Evolutionary conservation across 2,113 vertebrate genomes (phyloP).

Genomic region (Misgurnus mizolepis): DNA sequence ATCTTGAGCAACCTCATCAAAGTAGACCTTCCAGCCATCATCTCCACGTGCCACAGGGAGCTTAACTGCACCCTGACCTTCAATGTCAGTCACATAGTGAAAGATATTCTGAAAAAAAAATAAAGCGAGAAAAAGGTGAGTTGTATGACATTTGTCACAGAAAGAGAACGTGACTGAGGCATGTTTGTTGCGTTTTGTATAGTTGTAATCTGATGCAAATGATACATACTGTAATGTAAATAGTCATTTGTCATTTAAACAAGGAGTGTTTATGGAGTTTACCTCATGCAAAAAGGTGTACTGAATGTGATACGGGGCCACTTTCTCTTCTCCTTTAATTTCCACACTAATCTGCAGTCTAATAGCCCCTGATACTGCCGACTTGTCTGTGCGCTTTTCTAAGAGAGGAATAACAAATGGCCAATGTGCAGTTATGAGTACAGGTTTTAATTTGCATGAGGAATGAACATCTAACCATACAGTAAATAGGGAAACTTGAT

Average conservation of each 20-base stretch:
- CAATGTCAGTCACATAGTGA: constrained; percentile 87
- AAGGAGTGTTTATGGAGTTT: constrained; percentile 11
- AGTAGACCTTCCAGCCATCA: constrained; percentile 97
- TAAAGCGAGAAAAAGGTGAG: neutral
- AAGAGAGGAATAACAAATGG: constrained; percentile 45
- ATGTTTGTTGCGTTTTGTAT: too few relatives aligned
- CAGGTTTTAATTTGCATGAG: neutral
- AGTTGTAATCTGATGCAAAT: too few relatives aligned
- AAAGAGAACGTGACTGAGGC: too few relatives aligned
- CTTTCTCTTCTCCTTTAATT: constrained; percentile 97
- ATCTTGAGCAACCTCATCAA: constrained; percentile 92
- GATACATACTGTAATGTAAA: too few relatives aligned
- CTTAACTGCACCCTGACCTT: constrained; percentile 84
- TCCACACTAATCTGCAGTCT: constrained; percentile 93
- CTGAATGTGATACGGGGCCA: constrained; percentile 91
- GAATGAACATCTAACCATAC: too few relatives aligned
- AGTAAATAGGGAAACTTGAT: neutral
- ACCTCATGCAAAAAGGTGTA: constrained; percentile 97
- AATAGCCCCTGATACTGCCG: constrained; percentile 92
- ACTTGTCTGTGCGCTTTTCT: constrained; percentile 97
- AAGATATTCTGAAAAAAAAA: constrained; percentile 85
- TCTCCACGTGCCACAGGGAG: constrained; percentile 88
- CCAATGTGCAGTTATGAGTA: neutral
- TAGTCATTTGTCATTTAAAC: neutral
- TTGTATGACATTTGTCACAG: too few relatives aligned